Conservation (phyloP, 2,888 invertebrate genomes). For the Sesia bembeciformis region DNA sequence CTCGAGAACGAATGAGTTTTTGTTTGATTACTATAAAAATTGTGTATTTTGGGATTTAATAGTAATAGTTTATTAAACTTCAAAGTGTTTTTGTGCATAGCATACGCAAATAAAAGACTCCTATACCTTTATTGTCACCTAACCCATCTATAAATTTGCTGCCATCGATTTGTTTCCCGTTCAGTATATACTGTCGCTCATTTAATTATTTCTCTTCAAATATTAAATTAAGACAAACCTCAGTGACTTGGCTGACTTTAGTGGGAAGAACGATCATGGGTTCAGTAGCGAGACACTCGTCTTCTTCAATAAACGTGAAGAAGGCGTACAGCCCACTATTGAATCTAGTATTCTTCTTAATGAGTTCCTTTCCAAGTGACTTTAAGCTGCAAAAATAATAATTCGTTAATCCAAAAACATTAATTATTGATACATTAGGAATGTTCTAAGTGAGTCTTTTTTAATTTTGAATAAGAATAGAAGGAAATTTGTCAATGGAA, state of each 20-base stretch:
- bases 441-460: not conserved
- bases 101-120: too few species aligned
- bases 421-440: not conserved
- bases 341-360: constrained; percentile 7
- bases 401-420: not conserved
- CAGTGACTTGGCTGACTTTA: constrained; percentile 14
- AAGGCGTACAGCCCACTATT: constrained; percentile 22
- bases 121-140: too few species aligned
- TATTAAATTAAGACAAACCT: constrained; percentile 13
- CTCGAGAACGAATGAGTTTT: too few species aligned
- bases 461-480: too few species aligned
- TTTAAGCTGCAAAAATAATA: constrained; percentile 8
- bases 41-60: too few species aligned
- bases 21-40: too few species aligned
- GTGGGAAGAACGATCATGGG: constrained; percentile 26
- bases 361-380: constrained; percentile 1
- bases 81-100: too few species aligned
- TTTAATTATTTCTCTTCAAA: not conserved
- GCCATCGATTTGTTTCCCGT: too few species aligned
- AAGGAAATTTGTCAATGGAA: too few species aligned
- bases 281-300: constrained; percentile 24
- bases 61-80: too few species aligned
- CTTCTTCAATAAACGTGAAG: constrained; percentile 23
- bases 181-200: too few species aligned
- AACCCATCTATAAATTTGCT: too few species aligned